phyloP scores from a whole-genome alignment of 1,140 invertebrate species.

The Rhopalosiphum padi region DNA sequence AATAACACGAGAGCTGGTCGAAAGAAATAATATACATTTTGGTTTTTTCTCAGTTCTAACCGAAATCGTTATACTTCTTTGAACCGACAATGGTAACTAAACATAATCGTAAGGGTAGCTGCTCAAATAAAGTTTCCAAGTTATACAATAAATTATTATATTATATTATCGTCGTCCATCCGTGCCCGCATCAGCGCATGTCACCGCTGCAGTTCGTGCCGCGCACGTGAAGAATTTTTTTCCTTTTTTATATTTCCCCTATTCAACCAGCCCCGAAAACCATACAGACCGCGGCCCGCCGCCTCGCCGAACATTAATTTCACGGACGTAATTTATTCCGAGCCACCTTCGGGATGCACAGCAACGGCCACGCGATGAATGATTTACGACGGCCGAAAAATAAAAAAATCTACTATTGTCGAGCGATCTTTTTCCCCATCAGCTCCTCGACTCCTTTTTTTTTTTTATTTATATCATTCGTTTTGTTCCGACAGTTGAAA shows the following conservation, averaged over 20 bases:
- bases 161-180: neutral
- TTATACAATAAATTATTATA: neutral
- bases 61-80: too few species aligned
- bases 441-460: neutral
- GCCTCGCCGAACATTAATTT: neutral
- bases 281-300: neutral
- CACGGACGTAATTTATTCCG: neutral
- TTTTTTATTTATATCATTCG: neutral
- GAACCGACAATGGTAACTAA: too few species aligned
- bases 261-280: neutral
- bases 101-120: neutral
- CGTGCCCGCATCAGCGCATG: neutral
- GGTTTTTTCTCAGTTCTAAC: too few species aligned
- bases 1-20: too few species aligned
- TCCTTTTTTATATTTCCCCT: neutral
- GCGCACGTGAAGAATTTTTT: neutral
- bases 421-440: neutral
- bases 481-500: neutral
- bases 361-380: neutral
- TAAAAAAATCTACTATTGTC: conserved; percentile 23
- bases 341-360: neutral
- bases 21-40: too few species aligned
- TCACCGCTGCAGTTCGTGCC: neutral
- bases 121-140: too few species aligned
- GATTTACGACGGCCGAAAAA: neutral